These are phyloP conservation scores for Stomorhina lunata DNA, from an alignment of 2,888 invertebrate genomes.

Conservation along the genomic window DNA sequence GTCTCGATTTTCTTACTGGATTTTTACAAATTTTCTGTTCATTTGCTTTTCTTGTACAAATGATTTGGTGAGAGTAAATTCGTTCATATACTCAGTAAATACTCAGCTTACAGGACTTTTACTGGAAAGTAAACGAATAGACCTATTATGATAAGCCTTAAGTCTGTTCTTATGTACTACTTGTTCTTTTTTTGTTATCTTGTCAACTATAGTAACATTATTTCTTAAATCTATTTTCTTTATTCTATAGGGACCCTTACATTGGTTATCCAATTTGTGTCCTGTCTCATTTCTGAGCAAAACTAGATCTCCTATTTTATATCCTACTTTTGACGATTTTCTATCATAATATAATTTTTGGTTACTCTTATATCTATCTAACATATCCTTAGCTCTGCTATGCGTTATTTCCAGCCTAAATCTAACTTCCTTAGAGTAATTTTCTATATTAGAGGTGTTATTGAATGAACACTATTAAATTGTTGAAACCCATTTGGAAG, in stretches of 20 bases:
- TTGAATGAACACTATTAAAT: neutral
- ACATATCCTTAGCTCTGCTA: neutral
- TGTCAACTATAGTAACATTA: neutral
- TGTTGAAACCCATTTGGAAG: too few species aligned
- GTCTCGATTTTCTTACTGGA: too few species aligned
- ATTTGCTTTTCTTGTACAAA: too few species aligned
- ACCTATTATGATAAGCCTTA: neutral
- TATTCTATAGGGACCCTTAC: neutral
- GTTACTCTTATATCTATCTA: neutral
- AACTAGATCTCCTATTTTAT: neutral
- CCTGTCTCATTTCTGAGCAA: neutral
- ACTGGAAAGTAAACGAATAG: too few species aligned
- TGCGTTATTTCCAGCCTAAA: too few species aligned
- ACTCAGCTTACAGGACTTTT: too few species aligned
- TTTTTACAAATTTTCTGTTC: too few species aligned
- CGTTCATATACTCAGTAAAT: too few species aligned
- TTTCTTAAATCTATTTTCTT: neutral
- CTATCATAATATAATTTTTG: neutral
- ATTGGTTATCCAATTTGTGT: neutral
- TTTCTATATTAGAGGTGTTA: neutral
- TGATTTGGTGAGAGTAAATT: too few species aligned
- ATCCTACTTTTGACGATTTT: neutral
- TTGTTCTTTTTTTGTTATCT: neutral
- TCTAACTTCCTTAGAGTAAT: too few species aligned
- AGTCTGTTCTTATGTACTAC: neutral